Evolutionary conservation across 1,140 invertebrate species (phyloP).

Genomic region (Anastatus disparis): DNA sequence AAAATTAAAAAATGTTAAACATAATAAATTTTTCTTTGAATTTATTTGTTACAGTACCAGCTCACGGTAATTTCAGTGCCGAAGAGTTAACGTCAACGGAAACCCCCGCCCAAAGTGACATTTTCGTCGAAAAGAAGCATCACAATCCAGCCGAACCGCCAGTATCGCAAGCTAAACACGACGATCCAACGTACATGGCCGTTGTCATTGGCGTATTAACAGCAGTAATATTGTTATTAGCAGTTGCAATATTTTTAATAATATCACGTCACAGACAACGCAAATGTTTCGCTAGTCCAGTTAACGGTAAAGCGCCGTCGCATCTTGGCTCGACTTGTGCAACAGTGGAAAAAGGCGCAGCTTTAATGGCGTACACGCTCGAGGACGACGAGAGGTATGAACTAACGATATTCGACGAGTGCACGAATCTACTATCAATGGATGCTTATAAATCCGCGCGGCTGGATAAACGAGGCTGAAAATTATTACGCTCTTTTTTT

Average conservation of each 20-base stretch:
- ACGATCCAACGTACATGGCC: slow-evolving; percentile 82
- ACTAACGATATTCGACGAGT: slow-evolving; percentile 34
- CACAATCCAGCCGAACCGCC: slow-evolving; percentile 61
- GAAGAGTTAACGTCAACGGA: slow-evolving; percentile 67
- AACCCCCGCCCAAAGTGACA: slow-evolving; percentile 63
- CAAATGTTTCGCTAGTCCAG: slow-evolving; percentile 80
- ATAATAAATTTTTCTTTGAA: no score
- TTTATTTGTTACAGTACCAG: slow-evolving; percentile 68
- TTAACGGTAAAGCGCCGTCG: slow-evolving; percentile 73
- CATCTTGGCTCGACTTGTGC: slow-evolving; percentile 66
- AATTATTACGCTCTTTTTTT: no score
- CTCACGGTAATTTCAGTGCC: slow-evolving; percentile 78
- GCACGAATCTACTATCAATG: slow-evolving; percentile 30
- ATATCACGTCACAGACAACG: slow-evolving; percentile 80
- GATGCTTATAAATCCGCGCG: slow-evolving; percentile 9
- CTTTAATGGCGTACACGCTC: slow-evolving; percentile 64
- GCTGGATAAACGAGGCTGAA: no score
- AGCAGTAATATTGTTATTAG: slow-evolving; percentile 79
- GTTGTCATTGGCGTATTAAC: slow-evolving; percentile 84
- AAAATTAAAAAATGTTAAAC: no score
- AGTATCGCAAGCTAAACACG: slow-evolving; percentile 75
- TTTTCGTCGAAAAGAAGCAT: slow-evolving; percentile 65
- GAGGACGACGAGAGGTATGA: slow-evolving; percentile 65
- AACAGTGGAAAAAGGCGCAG: slow-evolving; percentile 66
- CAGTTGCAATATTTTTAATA: slow-evolving; percentile 80